Evolutionary conservation across 2,797 vertebrate species (phyloP), one percentile per base, ranked within the genome.

Genomic region (Pseudopleuronectes americanus): DNA sequence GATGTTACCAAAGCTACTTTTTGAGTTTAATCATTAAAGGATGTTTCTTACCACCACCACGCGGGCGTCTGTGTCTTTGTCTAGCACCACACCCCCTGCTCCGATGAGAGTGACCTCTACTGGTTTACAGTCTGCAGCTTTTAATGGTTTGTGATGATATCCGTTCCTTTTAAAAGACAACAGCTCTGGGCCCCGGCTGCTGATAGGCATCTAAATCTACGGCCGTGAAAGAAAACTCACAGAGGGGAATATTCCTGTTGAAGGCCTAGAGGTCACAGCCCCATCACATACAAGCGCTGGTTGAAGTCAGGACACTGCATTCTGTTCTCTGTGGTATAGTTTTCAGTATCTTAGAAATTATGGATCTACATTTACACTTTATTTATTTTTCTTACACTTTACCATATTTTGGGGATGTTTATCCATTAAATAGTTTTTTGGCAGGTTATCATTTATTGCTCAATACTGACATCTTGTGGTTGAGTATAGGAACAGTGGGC

Each of bases 21-120:
- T 85, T 87, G 79, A 83, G 63, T 88, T 86, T 81, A 90, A 83
- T 52, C 85, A 93, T 92, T 93, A 93, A 94, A 94, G 83, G 79
- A 87, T 89, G 86, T 89, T 92, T 90, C 86, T 92, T 84, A 90
- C 90, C 87, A 92, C 86, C 80, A 79, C 49, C 0, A 54, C 3
- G 19, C 26, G 57, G 57, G 43, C 47, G 47, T 19, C 54, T 81
- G 66, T 81, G 66, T 91, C 73, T 80, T 83, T 79, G 21, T 21
- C 3, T 74, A 23, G 17, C 23, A 72, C 19, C 1, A 33, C 59
- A 47, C 38, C 16, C 26, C 41, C 24, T 19, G 23, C 26, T 26
- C 48, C 10, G 12, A 41, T 41, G 31, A 43, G 41, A 45, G 43
- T 12, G 36, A 38, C 4, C 12, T 12, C 12, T 3, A 12, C 36